A percentile compares a stretch with the other conserved stretches of the same genome.
These are phyloP conservation scores for Porites rus DNA, from an alignment of 92 coral and sea anemone species.

Conservation along the genomic window DNA sequence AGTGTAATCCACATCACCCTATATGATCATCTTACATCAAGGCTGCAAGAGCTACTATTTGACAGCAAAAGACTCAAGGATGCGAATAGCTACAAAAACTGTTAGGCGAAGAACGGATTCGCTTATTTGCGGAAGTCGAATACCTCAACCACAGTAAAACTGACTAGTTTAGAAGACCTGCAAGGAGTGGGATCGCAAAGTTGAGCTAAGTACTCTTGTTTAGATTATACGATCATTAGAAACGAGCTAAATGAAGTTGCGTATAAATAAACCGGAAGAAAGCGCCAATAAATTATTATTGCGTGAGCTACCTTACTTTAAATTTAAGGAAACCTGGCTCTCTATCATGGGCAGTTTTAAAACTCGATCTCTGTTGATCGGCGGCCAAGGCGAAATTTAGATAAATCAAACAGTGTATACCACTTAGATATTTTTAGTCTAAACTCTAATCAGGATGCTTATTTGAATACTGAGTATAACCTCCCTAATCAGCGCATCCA, in stretches of 20 bases:
- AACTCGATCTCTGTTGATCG: background rate
- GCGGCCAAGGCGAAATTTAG: conserved; percentile 14
- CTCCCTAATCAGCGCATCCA: background rate
- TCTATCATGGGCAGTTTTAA: conserved; percentile 22
- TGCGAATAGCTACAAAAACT: background rate
- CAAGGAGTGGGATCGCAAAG: conserved; percentile 9
- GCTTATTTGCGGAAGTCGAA: background rate
- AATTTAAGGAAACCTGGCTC: background rate
- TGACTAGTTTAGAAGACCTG: conserved; percentile 2
- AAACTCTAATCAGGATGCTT: conserved; percentile 8
- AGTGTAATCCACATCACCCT: background rate
- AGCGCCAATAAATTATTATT: conserved; percentile 33
- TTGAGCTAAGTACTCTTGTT: conserved; percentile 27
- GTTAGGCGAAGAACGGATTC: conserved; percentile 37
- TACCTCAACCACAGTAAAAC: background rate
- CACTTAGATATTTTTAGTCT: conserved; percentile 44
- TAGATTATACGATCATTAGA: conserved; percentile 13
- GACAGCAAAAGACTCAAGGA: conserved; percentile 14
- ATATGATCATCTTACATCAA: conserved; percentile 34
- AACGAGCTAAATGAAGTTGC: conserved; percentile 17
- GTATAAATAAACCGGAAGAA: conserved; percentile 24
- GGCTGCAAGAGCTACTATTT: background rate
- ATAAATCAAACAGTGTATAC: conserved; percentile 22
- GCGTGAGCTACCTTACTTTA: conserved; percentile 25
- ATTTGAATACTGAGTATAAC: background rate